Base-by-base conservation (phyloP, 2,888 invertebrate species). In the Malachius bipustulatus region DNA sequence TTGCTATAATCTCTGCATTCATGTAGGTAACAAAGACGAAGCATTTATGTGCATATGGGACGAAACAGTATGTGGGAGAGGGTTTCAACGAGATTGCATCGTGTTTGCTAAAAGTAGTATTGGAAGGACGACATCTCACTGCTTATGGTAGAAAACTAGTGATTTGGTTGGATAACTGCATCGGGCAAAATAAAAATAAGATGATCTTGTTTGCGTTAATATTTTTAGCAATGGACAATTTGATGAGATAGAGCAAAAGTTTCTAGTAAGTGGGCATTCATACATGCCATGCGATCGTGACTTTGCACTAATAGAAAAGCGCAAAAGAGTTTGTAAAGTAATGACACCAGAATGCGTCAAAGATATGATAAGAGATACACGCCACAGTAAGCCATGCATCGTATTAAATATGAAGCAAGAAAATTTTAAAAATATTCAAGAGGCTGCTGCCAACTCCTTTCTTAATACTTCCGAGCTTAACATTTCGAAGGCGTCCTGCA, bases 121-220 rank as follows among this genome's bases (percentile, higher is more conserved):
- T n/a, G n/a, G n/a, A n/a, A n/a, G n/a, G n/a, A n/a, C n/a, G n/a
- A n/a, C n/a, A n/a, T n/a, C n/a, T n/a, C n/a, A n/a, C n/a, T n/a
- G n/a, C n/a, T n/a, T n/a, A n/a, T n/a, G n/a, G n/a, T n/a, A n/a
- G n/a, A n/a, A n/a, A n/a, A n/a, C n/a, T n/a, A n/a, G n/a, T n/a
- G n/a, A n/a, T n/a, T n/a, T n/a, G 24, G 24, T 8, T n/a, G n/a
- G 24, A 19, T 19, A 19, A 19, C 24, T 19, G 24, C n/a, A 19
- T 19, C 6, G 24, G 24, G n/a, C 24, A 19, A 19, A 19, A 19
- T n/a, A 19, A 19, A n/a, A 19, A 19, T n/a, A 6, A 8, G n/a
- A 19, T 19, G 24, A 19, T 19, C 6, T n/a, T 19, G 6, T n/a
- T 19, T 8, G 24, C 24, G 6, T 19, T 19, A n/a, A n/a, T 19